These are phyloP conservation scores for Glyphotaelius pellucidus DNA, from an alignment of 2,888 invertebrate genomes.

Conservation along the genomic window DNA sequence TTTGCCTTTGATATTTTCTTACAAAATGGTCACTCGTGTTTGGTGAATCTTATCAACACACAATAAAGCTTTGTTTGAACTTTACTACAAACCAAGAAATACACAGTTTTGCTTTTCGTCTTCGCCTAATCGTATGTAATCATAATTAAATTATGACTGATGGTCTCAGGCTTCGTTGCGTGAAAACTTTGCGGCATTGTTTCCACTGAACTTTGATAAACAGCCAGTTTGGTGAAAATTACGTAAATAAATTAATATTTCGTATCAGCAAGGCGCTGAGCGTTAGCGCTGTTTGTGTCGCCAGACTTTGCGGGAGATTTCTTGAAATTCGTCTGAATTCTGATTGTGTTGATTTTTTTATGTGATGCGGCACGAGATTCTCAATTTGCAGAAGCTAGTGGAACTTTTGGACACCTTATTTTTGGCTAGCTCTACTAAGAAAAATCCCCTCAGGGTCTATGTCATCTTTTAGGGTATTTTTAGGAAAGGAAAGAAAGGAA, in stretches of 20 bases:
- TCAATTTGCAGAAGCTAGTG: no score
- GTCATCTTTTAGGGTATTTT: no score
- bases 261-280: neutral
- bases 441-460: no score
- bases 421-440: no score
- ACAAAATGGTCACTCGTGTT: neutral
- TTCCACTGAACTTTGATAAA: neutral
- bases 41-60: neutral
- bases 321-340: no score
- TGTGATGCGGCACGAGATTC: no score
- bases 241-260: neutral
- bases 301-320: neutral
- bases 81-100: neutral
- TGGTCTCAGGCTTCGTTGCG: neutral
- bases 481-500: no score
- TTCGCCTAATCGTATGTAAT: neutral
- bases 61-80: neutral
- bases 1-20: neutral
- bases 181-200: neutral
- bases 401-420: no score
- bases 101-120: neutral
- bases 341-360: no score
- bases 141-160: neutral
- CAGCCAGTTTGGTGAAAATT: neutral
- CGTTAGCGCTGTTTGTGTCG: neutral